phyloP scores from a whole-genome alignment of 1,140 invertebrate species.

The Diorhabda carinulata region DNA sequence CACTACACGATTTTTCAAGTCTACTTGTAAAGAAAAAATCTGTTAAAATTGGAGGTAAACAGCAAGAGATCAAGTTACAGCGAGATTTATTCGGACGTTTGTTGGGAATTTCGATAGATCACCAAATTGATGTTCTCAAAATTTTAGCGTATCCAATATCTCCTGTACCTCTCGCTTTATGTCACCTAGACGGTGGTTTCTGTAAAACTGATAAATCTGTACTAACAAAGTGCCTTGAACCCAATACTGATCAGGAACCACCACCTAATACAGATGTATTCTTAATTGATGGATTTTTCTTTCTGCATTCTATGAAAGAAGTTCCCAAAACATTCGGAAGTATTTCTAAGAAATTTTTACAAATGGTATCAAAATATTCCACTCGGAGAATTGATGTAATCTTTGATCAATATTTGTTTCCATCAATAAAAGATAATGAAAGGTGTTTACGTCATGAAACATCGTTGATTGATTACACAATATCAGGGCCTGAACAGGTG shows the following conservation, averaged over 20 bases:
- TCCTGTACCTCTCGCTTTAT: constrained; percentile 32
- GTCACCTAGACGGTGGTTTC: constrained; percentile 43
- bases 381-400: no score
- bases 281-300: no score
- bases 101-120: constrained; percentile 25
- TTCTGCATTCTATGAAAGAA: no score
- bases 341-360: no score
- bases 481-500: constrained; percentile 15
- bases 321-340: no score
- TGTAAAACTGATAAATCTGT: constrained; percentile 40
- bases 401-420: constrained; percentile 18
- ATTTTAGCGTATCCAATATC: constrained; percentile 23
- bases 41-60: neutral
- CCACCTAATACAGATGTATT: no score
- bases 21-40: no score
- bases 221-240: constrained; percentile 13
- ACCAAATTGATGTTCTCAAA: constrained; percentile 23
- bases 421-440: constrained; percentile 31
- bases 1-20: no score
- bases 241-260: no score
- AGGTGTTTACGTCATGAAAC: constrained; percentile 18
- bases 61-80: no score
- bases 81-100: constrained; percentile 12
- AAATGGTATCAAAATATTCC: no score
- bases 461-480: neutral